These are phyloP conservation scores for Eurytoma californica DNA, from an alignment of 2,888 invertebrate genomes.

Conservation along the genomic window DNA sequence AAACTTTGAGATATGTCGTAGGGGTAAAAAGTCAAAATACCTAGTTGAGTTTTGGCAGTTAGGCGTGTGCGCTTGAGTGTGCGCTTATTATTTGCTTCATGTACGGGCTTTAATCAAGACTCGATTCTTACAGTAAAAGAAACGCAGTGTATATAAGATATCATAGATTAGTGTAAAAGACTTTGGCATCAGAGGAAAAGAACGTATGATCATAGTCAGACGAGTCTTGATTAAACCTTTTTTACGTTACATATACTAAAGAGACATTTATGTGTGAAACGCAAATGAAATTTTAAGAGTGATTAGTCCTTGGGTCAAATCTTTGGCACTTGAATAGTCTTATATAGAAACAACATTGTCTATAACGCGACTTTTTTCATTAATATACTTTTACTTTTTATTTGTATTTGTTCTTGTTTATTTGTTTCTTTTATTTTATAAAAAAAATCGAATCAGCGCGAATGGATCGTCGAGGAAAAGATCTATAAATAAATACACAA, in stretches of 20 bases:
- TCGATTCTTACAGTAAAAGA: neutral
- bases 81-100: neutral
- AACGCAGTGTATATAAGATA: too few species aligned
- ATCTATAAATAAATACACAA: constrained; percentile 35
- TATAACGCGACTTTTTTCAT: constrained; percentile 51
- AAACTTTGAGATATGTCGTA: constrained; percentile 48
- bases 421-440: constrained; percentile 41
- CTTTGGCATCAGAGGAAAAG: neutral
- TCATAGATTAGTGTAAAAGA: neutral
- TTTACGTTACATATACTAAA: too few species aligned
- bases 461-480: constrained; percentile 15
- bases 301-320: constrained; percentile 58
- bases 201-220: neutral
- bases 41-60: constrained; percentile 36
- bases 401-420: constrained; percentile 57
- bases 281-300: constrained; percentile 54
- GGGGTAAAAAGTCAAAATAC: constrained; percentile 1
- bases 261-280: constrained; percentile 1
- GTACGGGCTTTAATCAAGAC: neutral
- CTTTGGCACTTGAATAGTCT: constrained; percentile 59
- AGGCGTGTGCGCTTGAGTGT: neutral
- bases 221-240: constrained; percentile 23
- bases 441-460: constrained; percentile 31
- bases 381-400: constrained; percentile 60
- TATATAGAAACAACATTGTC: constrained; percentile 57